These are phyloP conservation scores for Dinoponera quadriceps DNA, from an alignment of 1,140 invertebrate genomes.

Conservation along the genomic window DNA sequence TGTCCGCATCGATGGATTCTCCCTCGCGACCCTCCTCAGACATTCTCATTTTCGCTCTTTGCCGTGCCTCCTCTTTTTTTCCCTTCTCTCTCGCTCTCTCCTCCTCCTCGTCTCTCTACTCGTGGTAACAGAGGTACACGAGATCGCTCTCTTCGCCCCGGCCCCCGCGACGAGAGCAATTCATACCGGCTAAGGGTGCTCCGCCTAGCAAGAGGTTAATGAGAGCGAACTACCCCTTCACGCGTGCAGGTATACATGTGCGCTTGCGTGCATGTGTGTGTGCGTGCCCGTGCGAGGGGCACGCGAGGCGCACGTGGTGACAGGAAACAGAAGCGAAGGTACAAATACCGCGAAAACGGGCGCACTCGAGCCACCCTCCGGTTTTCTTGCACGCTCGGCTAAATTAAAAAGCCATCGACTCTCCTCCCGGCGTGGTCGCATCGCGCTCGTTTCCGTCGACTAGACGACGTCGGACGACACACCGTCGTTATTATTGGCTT, in stretches of 20 bases:
- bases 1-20: conserved; percentile 66
- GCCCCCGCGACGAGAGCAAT: conserved; percentile 62
- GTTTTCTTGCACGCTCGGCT: conserved; percentile 39
- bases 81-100: not conserved
- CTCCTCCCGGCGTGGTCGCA: not conserved
- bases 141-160: conserved; percentile 25
- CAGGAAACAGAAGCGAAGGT: conserved; percentile 34
- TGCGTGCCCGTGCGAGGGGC: too few relatives aligned
- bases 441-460: not conserved
- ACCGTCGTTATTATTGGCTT: not conserved
- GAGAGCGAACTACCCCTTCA: conserved; percentile 56
- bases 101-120: too few relatives aligned
- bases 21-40: conserved; percentile 55
- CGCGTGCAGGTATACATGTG: not conserved
- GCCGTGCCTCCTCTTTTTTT: not conserved
- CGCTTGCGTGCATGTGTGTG: not conserved
- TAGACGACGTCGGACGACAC: not conserved
- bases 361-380: not conserved
- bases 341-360: not conserved
- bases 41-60: conserved; percentile 31
- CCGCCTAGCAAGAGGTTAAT: conserved; percentile 63
- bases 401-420: conserved; percentile 40
- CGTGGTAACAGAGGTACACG: conserved; percentile 2
- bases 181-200: conserved; percentile 67
- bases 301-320: conserved; percentile 6